phyloP scores from a whole-genome alignment of 2,113 vertebrate species.

The Rhagologus leucostigma region DNA sequence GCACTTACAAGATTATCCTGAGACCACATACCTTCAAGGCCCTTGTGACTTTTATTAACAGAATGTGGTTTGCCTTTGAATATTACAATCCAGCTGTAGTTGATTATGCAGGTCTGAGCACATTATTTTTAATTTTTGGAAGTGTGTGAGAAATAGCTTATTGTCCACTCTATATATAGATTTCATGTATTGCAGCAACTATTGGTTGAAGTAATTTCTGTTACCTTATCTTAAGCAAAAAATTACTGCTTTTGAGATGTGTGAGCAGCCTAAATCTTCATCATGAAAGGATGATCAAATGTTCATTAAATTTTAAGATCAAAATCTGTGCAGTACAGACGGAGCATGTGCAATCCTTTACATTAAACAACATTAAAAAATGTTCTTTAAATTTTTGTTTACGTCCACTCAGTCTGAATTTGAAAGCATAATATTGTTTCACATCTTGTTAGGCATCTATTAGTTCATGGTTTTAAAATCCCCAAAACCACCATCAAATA shows the following conservation, averaged over 20 bases:
- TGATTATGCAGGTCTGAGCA: not conserved
- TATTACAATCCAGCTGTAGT: not conserved
- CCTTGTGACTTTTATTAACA: not conserved
- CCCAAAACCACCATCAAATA: not conserved
- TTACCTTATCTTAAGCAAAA: not conserved
- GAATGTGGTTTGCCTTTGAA: not conserved
- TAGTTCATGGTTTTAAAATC: not conserved
- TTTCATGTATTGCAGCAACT: not conserved
- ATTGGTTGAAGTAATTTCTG: not conserved
- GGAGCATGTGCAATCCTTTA: not conserved
- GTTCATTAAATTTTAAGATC: not conserved
- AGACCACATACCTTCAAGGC: not conserved
- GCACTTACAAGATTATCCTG: not conserved
- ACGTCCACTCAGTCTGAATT: not conserved
- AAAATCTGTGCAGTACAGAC: not conserved
- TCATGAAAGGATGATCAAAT: not conserved
- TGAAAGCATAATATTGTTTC: not conserved
- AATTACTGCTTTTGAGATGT: not conserved
- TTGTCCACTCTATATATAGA: not conserved
- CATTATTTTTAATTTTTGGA: not conserved
- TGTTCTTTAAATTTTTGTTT: not conserved
- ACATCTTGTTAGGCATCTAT: not conserved
- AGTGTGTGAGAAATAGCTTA: not conserved
- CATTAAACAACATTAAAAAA: not conserved
- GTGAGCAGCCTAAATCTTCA: not conserved